Percentiles rank a stretch among this genome's conserved stretches.
phyloP scores from a whole-genome alignment of 2,888 invertebrate genomes.

The Eupithecia subfuscata region DNA sequence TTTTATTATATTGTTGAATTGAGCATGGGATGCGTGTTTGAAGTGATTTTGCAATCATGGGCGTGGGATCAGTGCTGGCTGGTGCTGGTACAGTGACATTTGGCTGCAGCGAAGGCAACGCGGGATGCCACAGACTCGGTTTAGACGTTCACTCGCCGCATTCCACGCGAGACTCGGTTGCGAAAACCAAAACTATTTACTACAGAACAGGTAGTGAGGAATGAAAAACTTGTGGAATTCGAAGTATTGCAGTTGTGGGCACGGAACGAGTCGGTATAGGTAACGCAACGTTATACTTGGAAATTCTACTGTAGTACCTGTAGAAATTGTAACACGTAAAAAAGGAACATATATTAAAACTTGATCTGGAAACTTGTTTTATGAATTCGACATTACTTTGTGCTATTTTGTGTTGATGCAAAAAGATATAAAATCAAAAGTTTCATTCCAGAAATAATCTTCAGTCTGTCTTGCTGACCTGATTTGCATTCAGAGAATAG shows the following conservation, averaged over 20 bases:
- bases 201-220: constrained; percentile 40
- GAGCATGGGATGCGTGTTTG: constrained; percentile 39
- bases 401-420: background rate
- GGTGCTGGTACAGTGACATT: constrained; percentile 74
- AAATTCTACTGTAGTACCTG: background rate
- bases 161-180: constrained; percentile 64
- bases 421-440: background rate
- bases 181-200: constrained; percentile 61
- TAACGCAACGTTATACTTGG: background rate
- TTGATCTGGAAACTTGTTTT: constrained; percentile 55
- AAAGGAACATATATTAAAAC: constrained; percentile 30
- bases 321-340: background rate
- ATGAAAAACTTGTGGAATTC: constrained; percentile 31
- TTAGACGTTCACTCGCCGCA: constrained; percentile 76
- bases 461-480: background rate
- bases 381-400: background rate
- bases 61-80: constrained; percentile 61
- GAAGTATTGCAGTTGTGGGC: constrained; percentile 23
- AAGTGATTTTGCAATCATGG: constrained; percentile 49
- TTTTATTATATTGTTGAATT: constrained; percentile 40
- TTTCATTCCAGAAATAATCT: background rate
- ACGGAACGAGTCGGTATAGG: constrained; percentile 10
- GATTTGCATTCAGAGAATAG: constrained; percentile 65
- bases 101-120: constrained; percentile 61
- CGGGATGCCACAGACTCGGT: constrained; percentile 63